Percentiles rank a stretch among this genome's conserved stretches.
Conservation (phyloP, 2,113 vertebrate species). For the Lipophrys pholis region DNA sequence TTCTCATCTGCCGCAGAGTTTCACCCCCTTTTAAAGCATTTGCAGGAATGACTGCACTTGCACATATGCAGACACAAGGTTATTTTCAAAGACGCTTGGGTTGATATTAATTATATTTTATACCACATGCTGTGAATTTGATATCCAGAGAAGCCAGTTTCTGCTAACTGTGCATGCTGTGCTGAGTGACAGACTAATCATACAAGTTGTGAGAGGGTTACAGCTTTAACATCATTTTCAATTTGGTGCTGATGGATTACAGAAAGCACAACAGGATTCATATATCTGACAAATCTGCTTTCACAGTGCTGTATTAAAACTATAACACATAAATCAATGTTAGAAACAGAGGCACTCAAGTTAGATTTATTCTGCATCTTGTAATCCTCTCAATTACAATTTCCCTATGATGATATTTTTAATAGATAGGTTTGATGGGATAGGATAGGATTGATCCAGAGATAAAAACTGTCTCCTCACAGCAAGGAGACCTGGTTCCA, state of each 20-base stretch:
- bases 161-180: conserved; percentile 50
- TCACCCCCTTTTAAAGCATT: conserved; percentile 55
- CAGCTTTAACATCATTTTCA: conserved; percentile 21
- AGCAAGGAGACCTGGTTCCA: too few relatives aligned
- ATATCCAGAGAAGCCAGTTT: conserved; percentile 70
- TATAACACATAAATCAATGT: background rate
- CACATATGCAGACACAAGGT: conserved; percentile 11
- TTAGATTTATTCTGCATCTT: too few relatives aligned
- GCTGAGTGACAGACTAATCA: conserved; percentile 4
- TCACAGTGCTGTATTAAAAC: background rate
- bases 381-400: too few relatives aligned
- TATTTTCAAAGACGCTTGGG: conserved; percentile 6
- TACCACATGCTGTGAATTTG: conserved; percentile 54
- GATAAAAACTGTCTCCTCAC: too few relatives aligned
- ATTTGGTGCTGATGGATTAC: background rate
- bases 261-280: background rate
- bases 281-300: background rate
- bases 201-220: conserved; percentile 6
- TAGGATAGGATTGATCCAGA: too few relatives aligned
- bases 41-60: conserved; percentile 37
- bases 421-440: too few relatives aligned
- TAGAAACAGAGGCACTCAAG: too few relatives aligned
- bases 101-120: conserved; percentile 61
- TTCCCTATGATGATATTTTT: too few relatives aligned
- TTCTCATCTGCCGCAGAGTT: background rate